Base-by-base conservation (phyloP, 2,888 invertebrate genomes). In the Atherix ibis region DNA sequence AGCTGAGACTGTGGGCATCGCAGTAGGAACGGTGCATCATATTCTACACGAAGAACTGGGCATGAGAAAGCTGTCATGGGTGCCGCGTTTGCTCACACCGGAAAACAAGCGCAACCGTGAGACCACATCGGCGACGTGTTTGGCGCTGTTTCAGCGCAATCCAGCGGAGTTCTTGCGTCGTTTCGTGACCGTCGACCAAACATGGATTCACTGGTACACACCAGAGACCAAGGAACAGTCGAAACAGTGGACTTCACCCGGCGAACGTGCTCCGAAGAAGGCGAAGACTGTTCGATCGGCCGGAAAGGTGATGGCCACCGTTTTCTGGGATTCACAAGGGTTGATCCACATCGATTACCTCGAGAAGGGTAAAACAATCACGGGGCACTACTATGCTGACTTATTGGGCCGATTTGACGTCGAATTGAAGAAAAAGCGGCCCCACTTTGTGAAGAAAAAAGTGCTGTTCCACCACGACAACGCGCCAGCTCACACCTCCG, bases 51-150 rank as follows among this genome's bases (percentile, higher is more conserved):
- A 27, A 33, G 27, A 35, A 32, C 19, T 38, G 32, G 18, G 28
- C 35, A 35, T 35, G 18, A 32, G 27, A 35, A 35, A 35, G 25
- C 28, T 25, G 30, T 27, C 24, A 18, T 25, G 34, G n/a, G 35
- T 30, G 26, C 27, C 18, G 13, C 30, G 17, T 35, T 35, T 29
- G 19, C 31, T 30, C 16, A 22, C 34, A 18, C 28, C 28, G 34
- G 22, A 34, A 18, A 34, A 32, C 32, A 32, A 32, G 17, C 30
- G 18, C 31, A 34, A 34, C 34, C 19, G 19, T 34, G 34, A 28
- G 28, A 34, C 34, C 34, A 34, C 18, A 16, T 28, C 19, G 28
- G 15, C 17, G 28, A 27, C 27, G 28, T 28, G 27, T 27, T 28
- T 34, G 27, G 14, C 34, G 28, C 28, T 34, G 25, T 34, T 34